Evolutionary conservation across 2,797 vertebrate genomes (phyloP).

Genomic region (Echiichthys vipera): DNA sequence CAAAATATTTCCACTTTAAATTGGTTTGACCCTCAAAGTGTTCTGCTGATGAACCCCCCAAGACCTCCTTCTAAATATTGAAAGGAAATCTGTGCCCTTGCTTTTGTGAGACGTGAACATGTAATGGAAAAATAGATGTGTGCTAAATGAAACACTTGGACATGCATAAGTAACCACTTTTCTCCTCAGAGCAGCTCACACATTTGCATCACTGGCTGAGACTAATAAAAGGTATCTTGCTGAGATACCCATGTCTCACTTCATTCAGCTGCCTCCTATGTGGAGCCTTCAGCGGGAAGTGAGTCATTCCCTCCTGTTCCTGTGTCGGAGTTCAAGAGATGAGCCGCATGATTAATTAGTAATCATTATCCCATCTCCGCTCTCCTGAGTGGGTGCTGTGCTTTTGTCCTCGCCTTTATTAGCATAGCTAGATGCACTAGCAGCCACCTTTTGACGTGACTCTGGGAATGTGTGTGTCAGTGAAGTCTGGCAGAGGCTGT

Average conservation of each 20-base stretch:
- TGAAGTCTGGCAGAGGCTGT: conserved; percentile 45
- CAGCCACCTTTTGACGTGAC: conserved; percentile 40
- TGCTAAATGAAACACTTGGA: conserved; percentile 46
- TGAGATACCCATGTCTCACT: conserved; percentile 56
- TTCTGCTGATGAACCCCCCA: too few relatives aligned
- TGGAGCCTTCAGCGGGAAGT: conserved; percentile 66
- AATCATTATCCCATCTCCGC: conserved; percentile 82
- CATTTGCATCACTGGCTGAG: conserved; percentile 44
- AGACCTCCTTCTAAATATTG: too few relatives aligned
- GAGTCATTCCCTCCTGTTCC: conserved; percentile 71
- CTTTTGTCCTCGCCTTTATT: conserved; percentile 77
- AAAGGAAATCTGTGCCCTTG: too few relatives aligned
- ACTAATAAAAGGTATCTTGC: conserved; percentile 51
- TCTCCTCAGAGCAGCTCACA: conserved; percentile 25
- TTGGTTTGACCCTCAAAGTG: too few relatives aligned
- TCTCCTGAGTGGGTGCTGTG: conserved; percentile 66
- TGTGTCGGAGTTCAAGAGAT: conserved; percentile 60
- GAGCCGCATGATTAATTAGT: conserved; percentile 79
- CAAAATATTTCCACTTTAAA: too few relatives aligned
- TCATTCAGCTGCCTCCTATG: conserved; percentile 63
- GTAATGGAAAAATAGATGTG: not conserved
- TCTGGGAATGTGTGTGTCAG: conserved; percentile 45
- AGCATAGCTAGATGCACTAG: conserved; percentile 50
- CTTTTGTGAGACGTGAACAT: conserved; percentile 16
- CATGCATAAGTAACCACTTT: conserved; percentile 37